Base-by-base conservation (phyloP, 1,140 invertebrate species). In the Zophobas atratus region DNA sequence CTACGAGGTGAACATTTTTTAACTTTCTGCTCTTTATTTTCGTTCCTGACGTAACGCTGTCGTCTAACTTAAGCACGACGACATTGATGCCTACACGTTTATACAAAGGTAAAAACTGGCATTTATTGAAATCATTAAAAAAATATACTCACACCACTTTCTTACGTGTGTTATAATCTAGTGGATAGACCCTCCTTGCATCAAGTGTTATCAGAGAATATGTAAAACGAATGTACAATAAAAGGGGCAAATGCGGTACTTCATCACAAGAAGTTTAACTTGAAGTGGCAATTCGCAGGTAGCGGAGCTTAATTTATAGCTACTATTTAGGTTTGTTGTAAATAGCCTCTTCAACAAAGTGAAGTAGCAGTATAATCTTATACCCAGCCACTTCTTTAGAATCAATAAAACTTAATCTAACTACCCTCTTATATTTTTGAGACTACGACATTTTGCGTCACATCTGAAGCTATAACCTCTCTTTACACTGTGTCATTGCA, bases 321-420 rank as follows among this genome's bases (percentile, higher is more conserved):
- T 39, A 67, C 60, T 43, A 67, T 67, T 67, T 67, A 67, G 60
- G 60, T 67, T 67, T 67, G 38, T 67, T 67, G 60, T 67, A 67
- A 67, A 67, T 41, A 67, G 60, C 60, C 39, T 32, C 39, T 67
- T 67, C 60, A 67, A 67, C 60, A 43, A 67, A 67, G 20, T 43
- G 38, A 67, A 67, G 60, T 67, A 39, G 60, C 60, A 46, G 43
- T 67, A 67, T 32, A 43, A 67, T 32, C 38, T 43, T 48, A 67
- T 67, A 67, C 49, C 38, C 5, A 60, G 36, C 36, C 56, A 35
- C 56, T 60, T 60, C 56, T 60, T 60, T 41, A 43, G 20, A 67
- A 67, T 67, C 60, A 39, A 67, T 67, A 46, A 41, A 67, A 67
- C 60, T 43, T 51, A 20, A 67, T 67, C 56, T 8, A 38, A 8